These are phyloP conservation scores for Idris sp. DNA, from an alignment of 1,140 invertebrate genomes.

Conservation along the genomic window DNA sequence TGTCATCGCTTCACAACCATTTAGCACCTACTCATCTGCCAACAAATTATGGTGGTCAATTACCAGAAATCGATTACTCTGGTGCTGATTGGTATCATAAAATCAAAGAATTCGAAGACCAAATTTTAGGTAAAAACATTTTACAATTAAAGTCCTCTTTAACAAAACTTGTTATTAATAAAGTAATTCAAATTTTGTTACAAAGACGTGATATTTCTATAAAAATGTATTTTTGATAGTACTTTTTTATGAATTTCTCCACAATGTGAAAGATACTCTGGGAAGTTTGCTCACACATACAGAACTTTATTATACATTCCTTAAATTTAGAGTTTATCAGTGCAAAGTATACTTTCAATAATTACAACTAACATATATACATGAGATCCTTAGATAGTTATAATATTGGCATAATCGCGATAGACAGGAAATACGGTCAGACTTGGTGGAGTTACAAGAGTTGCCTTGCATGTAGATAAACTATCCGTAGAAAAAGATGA, in stretches of 20 bases:
- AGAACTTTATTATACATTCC: too few relatives aligned
- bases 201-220: too few relatives aligned
- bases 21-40: conserved; percentile 84
- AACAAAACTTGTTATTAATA: too few relatives aligned
- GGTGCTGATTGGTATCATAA: conserved; percentile 86
- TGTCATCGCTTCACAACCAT: conserved; percentile 84
- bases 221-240: too few relatives aligned
- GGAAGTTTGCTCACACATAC: too few relatives aligned
- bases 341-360: too few relatives aligned
- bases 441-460: conserved; percentile 1
- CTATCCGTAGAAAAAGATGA: not conserved
- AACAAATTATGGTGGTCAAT: conserved; percentile 85
- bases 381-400: conserved; percentile 2
- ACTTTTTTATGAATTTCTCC: too few relatives aligned
- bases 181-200: too few relatives aligned
- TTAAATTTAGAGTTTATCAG: too few relatives aligned
- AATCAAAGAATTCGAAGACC: conserved; percentile 81
- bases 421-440: conserved; percentile 8
- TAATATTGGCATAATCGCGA: conserved; percentile 11
- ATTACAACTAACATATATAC: too few relatives aligned
- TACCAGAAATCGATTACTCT: conserved; percentile 86
- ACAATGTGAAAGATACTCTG: too few relatives aligned
- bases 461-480: conserved; percentile 5
- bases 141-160: too few relatives aligned
- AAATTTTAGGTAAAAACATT: conserved; percentile 80